phyloP scores from a whole-genome alignment of 1,140 invertebrate genomes.

The Ectropis grisescens region DNA sequence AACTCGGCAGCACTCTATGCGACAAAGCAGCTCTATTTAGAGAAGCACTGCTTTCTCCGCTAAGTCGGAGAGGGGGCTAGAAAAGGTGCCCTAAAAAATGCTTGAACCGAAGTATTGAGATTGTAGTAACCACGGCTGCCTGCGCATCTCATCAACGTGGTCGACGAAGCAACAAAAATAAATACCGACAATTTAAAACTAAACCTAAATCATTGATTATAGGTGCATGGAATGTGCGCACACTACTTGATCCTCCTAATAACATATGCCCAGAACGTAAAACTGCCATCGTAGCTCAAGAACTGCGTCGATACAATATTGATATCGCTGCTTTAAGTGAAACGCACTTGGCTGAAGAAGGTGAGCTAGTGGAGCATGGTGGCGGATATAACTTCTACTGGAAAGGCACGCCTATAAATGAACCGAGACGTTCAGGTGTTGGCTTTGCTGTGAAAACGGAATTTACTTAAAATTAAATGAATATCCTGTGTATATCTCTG shows the following conservation, averaged over 20 bases:
- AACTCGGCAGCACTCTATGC: conserved; percentile 16
- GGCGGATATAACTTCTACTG: conserved; percentile 8
- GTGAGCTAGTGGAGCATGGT: conserved; percentile 2
- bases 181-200: too few species aligned
- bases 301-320: conserved; percentile 14
- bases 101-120: conserved; percentile 2
- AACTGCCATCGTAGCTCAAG: conserved; percentile 18
- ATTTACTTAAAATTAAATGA: conserved; percentile 1
- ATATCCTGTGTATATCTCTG: too few species aligned
- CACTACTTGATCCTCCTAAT: conserved; percentile 15
- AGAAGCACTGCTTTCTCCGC: conserved; percentile 17
- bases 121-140: conserved; percentile 14
- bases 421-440: conserved; percentile 5
- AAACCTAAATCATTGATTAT: conserved; percentile 15
- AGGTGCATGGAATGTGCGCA: conserved; percentile 20
- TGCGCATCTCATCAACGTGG: conserved; percentile 9
- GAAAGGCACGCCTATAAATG: conserved; percentile 2
- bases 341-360: conserved; percentile 9
- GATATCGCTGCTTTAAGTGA: conserved; percentile 15
- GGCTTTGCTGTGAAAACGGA: conserved; percentile 6
- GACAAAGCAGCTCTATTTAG: conserved; percentile 21
- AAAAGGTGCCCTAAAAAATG: conserved; percentile 24
- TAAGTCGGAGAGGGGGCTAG: conserved; percentile 17
- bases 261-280: conserved; percentile 20
- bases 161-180: conserved; percentile 10